Base-by-base conservation (phyloP, 1,140 invertebrate genomes). In the Pseudomyrmex dendroicus region DNA sequence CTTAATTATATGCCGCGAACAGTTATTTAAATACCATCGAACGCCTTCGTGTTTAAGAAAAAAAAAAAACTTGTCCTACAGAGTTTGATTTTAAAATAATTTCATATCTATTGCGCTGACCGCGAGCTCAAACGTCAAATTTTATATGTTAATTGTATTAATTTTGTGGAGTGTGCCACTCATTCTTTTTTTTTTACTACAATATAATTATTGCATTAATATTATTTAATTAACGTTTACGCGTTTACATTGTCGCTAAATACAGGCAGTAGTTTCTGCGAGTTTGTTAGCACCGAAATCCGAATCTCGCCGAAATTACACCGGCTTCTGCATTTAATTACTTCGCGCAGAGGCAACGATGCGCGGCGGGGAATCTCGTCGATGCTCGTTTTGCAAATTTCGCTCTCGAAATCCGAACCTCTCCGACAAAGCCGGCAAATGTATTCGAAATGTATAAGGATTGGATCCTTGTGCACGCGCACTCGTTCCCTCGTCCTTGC, bases 381-480 rank as follows among this genome's bases (percentile, higher is more conserved):
- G 64, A 78, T 57, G 64, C 76, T 68, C 64, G 54, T 48, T 15
- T 35, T 66, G 64, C 20, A 59, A 59, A 78, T 78, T 59, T 78
- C 52, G 15, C 76, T 54, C 66, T 59, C 44, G 72, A 74, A 63
- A n/a, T 35, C 78, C 22, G 52, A 74, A 73, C 46, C 78, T 73
- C 35, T 70, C 17, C 76, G 44, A 70, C 54, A 78, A 78, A 78
- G 76, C 35, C 46, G 56, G 70, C 63, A 85, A 83, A 82, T 59
- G 83, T 67, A 72, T 70, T 62, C 73, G 84, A 89, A 85, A 86
- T 82, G 84, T 84, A 35, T 35, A 89, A 86, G 84, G 62, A 83
- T 63, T 56, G 48, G 48, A 35, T 83, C 56, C 80, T 63, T 74
- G 82, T 74, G 82, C 84, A 80, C 56, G 84, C 57, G 72, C 70